Percentiles rank a stretch among this genome's conserved stretches.
These are phyloP conservation scores for Mantis religiosa DNA, from an alignment of 2,888 invertebrate species.

Conservation along the genomic window DNA sequence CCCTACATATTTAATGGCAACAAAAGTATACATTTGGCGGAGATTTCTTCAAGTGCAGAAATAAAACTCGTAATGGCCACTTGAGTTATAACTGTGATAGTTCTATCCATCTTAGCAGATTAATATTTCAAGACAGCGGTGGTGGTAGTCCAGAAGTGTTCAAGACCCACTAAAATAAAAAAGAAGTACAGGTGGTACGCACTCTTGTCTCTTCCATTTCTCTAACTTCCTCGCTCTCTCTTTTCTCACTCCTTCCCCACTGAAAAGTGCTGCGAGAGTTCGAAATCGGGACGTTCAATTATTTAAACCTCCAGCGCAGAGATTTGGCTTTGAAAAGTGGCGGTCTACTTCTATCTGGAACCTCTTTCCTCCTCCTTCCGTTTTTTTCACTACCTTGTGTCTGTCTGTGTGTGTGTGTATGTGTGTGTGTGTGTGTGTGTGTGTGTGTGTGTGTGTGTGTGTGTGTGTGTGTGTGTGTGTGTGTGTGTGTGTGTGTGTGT, in stretches of 20 bases:
- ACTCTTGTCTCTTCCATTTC: neutral
- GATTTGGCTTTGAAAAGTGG: slow-evolving; percentile 16
- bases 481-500: too few relatives aligned
- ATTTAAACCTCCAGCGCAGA: slow-evolving; percentile 11
- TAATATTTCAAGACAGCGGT: neutral
- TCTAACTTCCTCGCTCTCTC: neutral
- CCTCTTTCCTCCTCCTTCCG: neutral
- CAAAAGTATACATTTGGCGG: too few relatives aligned
- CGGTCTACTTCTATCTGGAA: neutral
- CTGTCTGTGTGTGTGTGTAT: too few relatives aligned
- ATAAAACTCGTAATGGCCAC: too few relatives aligned
- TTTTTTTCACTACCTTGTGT: neutral
- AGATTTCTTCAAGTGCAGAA: too few relatives aligned
- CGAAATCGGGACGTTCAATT: slow-evolving; percentile 7
- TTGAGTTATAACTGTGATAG: neutral
- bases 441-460: neutral
- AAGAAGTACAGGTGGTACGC: neutral
- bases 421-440: too few relatives aligned
- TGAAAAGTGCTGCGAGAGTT: slow-evolving; percentile 1
- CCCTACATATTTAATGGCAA: too few relatives aligned
- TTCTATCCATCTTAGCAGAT: neutral
- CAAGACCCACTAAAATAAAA: neutral
- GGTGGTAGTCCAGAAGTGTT: neutral
- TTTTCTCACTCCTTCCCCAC: neutral
- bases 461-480: neutral